Evolutionary conservation across 2,888 invertebrate species (phyloP).

Genomic region (Tanypteryx hageni): DNA sequence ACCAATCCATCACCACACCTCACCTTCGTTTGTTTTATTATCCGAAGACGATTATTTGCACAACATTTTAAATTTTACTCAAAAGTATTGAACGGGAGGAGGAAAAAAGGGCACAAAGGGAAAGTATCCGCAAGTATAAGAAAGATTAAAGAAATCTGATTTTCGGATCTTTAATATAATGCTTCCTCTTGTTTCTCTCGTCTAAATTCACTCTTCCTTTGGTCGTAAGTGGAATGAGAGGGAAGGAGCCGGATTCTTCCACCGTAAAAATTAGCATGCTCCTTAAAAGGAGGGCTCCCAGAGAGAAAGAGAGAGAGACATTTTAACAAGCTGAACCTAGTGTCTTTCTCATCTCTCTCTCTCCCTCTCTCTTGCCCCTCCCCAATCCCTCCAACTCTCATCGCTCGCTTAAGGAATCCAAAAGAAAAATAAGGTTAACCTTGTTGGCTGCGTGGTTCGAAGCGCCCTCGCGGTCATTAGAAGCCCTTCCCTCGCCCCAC

Average conservation of each 20-base stretch:
- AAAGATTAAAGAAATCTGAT: too few relatives aligned
- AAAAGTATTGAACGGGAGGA: too few relatives aligned
- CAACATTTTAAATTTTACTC: too few relatives aligned
- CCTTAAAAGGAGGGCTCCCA: constrained; percentile 4
- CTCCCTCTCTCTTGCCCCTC: not conserved
- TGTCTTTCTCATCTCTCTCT: not conserved
- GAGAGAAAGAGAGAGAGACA: not conserved
- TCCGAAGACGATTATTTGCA: too few relatives aligned
- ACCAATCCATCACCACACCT: too few relatives aligned
- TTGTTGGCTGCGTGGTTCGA: not conserved
- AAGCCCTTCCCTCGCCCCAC: not conserved
- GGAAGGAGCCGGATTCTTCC: not conserved
- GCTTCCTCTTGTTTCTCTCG: not conserved
- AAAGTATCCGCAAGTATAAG: too few relatives aligned
- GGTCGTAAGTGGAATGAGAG: not conserved
- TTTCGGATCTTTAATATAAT: not conserved
- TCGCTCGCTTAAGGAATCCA: not conserved
- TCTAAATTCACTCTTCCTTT: not conserved
- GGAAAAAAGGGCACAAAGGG: too few relatives aligned
- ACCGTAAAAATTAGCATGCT: constrained; percentile 29
- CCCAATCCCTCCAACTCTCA: not conserved
- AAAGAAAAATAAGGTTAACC: not conserved
- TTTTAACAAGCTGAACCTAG: constrained; percentile 35
- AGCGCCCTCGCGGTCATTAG: constrained; percentile 14
- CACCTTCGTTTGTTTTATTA: too few relatives aligned